phyloP scores from a whole-genome alignment of 2,888 invertebrate genomes.

The Eupithecia insigniata region DNA sequence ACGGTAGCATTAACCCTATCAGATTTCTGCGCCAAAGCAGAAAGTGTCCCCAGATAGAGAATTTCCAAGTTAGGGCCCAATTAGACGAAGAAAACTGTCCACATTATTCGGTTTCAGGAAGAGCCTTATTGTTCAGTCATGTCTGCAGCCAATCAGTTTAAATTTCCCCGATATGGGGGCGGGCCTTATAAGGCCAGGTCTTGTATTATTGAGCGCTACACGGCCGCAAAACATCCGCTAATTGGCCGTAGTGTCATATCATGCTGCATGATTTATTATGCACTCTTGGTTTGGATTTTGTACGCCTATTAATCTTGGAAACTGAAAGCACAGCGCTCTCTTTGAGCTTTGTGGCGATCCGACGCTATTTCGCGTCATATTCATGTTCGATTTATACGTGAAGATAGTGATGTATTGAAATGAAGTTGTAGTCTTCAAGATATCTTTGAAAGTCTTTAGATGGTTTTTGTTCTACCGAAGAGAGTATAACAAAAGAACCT shows the following conservation, averaged over 20 bases:
- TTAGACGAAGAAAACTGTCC: slow-evolving; percentile 67
- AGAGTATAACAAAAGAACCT: not conserved
- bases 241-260: slow-evolving; percentile 74
- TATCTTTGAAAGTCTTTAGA: not conserved
- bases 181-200: slow-evolving; percentile 60
- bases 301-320: slow-evolving; percentile 33
- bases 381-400: slow-evolving; percentile 14
- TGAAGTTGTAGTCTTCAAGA: not conserved
- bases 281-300: slow-evolving; percentile 35
- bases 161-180: slow-evolving; percentile 73
- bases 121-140: slow-evolving; percentile 74
- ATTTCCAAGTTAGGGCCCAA: slow-evolving; percentile 73
- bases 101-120: slow-evolving; percentile 59
- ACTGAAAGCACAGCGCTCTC: slow-evolving; percentile 28
- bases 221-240: slow-evolving; percentile 67
- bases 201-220: slow-evolving; percentile 61
- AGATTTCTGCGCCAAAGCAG: slow-evolving; percentile 43
- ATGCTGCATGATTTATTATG: slow-evolving; percentile 64
- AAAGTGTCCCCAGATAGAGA: slow-evolving; percentile 50
- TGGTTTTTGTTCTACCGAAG: not conserved
- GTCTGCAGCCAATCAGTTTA: slow-evolving; percentile 76
- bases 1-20: slow-evolving; percentile 31
- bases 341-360: slow-evolving; percentile 21
- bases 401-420: not conserved
- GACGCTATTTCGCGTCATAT: slow-evolving; percentile 25